These are phyloP conservation scores for Eupleurogrammus muticus DNA, from an alignment of 2,797 vertebrate species.

Conservation along the genomic window DNA sequence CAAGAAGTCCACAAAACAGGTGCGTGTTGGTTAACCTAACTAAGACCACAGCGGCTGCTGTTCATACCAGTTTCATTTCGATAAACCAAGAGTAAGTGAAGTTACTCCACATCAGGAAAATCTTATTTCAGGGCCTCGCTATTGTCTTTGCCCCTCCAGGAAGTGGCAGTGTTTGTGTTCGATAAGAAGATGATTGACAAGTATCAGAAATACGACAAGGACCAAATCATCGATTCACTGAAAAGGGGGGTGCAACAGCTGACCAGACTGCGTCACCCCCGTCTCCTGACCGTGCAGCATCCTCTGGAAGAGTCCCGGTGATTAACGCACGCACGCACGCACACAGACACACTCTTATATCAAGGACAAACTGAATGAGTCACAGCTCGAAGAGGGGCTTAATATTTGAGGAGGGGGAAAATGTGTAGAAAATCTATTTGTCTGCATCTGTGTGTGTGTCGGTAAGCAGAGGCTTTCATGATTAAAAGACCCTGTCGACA, in stretches of 20 bases:
- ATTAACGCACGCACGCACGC: conserved; percentile 40
- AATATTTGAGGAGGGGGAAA: conserved; percentile 5
- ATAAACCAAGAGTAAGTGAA: conserved; percentile 6
- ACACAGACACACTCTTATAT: conserved; percentile 1
- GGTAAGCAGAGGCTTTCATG: conserved; percentile 23
- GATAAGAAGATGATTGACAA: conserved; percentile 97
- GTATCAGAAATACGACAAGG: conserved; percentile 98
- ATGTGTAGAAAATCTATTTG: conserved; percentile 27
- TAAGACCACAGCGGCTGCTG: background rate
- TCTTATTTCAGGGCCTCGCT: background rate
- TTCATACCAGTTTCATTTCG: background rate
- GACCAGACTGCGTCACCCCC: conserved; percentile 95
- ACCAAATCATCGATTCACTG: conserved; percentile 95
- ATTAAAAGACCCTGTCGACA: conserved; percentile 49
- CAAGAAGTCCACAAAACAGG: conserved; percentile 99
- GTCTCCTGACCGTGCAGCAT: conserved; percentile 96
- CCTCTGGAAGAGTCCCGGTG: conserved; percentile 98
- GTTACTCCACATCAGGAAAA: background rate
- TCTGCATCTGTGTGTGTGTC: conserved; percentile 13
- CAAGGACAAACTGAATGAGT: conserved; percentile 28
- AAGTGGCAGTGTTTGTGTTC: conserved; percentile 99
- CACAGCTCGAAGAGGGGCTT: conserved; percentile 18
- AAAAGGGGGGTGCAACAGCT: conserved; percentile 96
- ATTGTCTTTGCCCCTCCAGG: conserved; percentile 79
- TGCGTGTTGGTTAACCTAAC: conserved; percentile 59